phyloP scores from a whole-genome alignment of 2,113 vertebrate species.

The Plotosus lineatus region DNA sequence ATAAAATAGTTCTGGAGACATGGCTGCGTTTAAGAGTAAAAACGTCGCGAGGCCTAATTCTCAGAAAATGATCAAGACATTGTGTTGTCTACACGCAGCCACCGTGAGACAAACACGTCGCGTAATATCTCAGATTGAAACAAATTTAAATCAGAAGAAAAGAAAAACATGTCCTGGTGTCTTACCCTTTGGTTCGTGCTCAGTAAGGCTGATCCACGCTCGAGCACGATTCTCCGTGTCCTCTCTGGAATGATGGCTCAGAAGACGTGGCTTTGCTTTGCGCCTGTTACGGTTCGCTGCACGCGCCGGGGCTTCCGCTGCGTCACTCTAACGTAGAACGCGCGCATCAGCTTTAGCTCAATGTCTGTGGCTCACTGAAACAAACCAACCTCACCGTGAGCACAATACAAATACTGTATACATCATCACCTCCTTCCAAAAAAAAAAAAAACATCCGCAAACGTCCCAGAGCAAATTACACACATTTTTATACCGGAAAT shows the following conservation, averaged over 20 bases:
- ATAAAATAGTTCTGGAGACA: not conserved
- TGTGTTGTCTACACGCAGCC: not conserved
- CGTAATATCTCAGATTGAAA: not conserved
- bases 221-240: too few relatives aligned
- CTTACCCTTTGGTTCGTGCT: not conserved
- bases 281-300: constrained; percentile 4
- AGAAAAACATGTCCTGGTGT: not conserved
- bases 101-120: not conserved
- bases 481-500: not conserved
- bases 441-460: too few relatives aligned
- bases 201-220: too few relatives aligned
- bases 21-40: not conserved
- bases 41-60: not conserved
- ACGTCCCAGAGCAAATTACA: not conserved
- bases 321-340: constrained; percentile 18
- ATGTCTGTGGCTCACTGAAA: not conserved
- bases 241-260: too few relatives aligned
- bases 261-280: not conserved
- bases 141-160: too few relatives aligned
- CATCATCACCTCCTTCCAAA: too few relatives aligned
- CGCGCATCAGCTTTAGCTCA: not conserved
- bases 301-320: constrained; percentile 26
- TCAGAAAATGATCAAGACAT: not conserved
- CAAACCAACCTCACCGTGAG: not conserved
- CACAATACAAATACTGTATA: not conserved